Evolutionary conservation across 92 coral and sea anemone species (phyloP), one percentile per base, ranked within the genome.

Genomic region (Heteractis magnifica): DNA sequence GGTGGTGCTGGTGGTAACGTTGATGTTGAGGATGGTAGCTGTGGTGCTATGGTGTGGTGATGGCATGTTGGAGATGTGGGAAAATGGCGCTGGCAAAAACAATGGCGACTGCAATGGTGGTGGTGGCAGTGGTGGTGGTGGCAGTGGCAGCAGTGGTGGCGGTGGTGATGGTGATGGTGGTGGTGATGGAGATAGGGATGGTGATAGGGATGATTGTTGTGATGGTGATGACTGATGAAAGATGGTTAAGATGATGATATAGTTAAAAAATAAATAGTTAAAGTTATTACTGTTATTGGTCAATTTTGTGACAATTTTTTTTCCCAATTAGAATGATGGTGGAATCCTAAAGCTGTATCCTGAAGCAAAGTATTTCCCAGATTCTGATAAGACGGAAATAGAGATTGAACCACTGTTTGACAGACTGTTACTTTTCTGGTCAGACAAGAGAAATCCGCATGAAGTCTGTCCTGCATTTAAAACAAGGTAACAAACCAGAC

Each of bases 391-490:
- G 26, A 26, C 77, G 44, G 84, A 89, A 59, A 93, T 97, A 4
- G 87, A 88, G 10, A 92, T 97, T 86, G 94, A 91, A 76, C 99
- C 99, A 11, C 70, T 89, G 48, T 91, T 94, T 26, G 99, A 97
- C 89, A 94, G 99, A 80, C 50, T 97, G 72, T 83, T 97, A 72
- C 83, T 97, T 78, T 97, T 97, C 77, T 97, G 99, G 99, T 97
- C 99, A 41, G 99, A 97, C 83, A 92, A 85, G 73, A 87, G 99
- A 52, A 97, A 94, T 79, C 99, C 99, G 11, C 99, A 97, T 73
- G 98, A 97, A 75, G 99, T 97, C 3, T 85, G 89, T 12, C 99
- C 99, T 21, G 93, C 98, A 23, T 87, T 80, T 72, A 83, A 74
- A 44, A 76, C 92, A 77, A 92, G 99, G 99, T 93, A 71, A 14